Percentiles rank a stretch among this genome's conserved stretches.
Evolutionary conservation across 2,888 invertebrate species (phyloP).

Genomic region (Torymus tubicola): DNA sequence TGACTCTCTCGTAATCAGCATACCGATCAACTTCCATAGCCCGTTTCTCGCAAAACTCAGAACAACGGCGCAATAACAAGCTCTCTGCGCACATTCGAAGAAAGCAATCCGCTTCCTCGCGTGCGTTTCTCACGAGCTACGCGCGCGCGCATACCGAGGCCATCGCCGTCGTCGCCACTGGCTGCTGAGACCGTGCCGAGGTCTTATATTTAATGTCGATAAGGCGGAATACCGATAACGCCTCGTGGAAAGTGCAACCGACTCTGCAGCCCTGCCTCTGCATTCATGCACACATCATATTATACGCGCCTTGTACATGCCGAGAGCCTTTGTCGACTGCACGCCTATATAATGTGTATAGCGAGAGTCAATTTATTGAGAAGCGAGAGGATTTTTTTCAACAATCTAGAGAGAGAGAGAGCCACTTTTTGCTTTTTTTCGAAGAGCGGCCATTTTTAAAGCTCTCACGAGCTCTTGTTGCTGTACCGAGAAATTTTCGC

Average conservation of each 20-base stretch:
- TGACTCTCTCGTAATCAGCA: too few relatives aligned
- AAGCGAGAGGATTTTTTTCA: too few relatives aligned
- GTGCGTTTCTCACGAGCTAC: constrained; percentile 42
- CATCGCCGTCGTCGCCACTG: not conserved
- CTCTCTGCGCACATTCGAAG: constrained; percentile 37
- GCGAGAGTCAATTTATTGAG: too few relatives aligned
- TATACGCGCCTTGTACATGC: too few relatives aligned
- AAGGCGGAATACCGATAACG: constrained; percentile 51
- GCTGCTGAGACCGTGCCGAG: constrained; percentile 35
- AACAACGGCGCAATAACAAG: not conserved
- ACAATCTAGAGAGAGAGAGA: too few relatives aligned
- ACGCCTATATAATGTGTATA: too few relatives aligned
- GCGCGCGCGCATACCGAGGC: constrained; percentile 9
- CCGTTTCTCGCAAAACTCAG: constrained; percentile 30
- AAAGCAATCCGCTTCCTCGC: constrained; percentile 19
- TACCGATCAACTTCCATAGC: constrained; percentile 1
- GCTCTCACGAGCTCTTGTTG: constrained; percentile 35
- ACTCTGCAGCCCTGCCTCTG: not conserved
- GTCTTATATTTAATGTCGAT: constrained; percentile 51
- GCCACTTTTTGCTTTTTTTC: too few relatives aligned
- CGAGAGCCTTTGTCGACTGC: too few relatives aligned
- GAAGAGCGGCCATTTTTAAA: constrained; percentile 33
- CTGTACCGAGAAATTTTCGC: constrained; percentile 30
- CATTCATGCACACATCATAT: too few relatives aligned
- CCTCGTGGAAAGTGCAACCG: constrained; percentile 52